These are phyloP conservation scores for Lasioglossum morio DNA, from an alignment of 2,888 invertebrate species.

Conservation along the genomic window DNA sequence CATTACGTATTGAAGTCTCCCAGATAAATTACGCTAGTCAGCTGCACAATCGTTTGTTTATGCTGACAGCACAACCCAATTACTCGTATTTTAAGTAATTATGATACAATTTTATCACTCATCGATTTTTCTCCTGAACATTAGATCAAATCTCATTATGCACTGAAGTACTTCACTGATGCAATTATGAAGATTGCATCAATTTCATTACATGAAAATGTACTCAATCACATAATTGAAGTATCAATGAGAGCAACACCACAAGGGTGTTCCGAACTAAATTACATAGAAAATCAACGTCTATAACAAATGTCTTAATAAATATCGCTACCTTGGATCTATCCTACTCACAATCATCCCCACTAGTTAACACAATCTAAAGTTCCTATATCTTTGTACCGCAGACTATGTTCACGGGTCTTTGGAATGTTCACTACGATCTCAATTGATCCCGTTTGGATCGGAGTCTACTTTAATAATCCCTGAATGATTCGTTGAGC, in stretches of 20 bases:
- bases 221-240: not conserved
- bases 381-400: conserved; percentile 4
- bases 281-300: not conserved
- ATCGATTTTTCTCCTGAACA: not conserved
- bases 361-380: not conserved
- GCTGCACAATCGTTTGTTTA: too few relatives aligned
- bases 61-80: too few relatives aligned
- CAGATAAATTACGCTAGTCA: too few relatives aligned
- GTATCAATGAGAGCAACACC: not conserved
- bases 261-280: too few relatives aligned
- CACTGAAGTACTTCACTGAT: not conserved
- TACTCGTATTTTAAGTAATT: too few relatives aligned
- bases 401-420: conserved; percentile 18
- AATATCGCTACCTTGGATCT: conserved; percentile 24
- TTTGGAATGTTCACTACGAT: not conserved
- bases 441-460: not conserved
- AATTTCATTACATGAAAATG: not conserved
- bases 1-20: not conserved
- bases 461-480: conserved; percentile 1
- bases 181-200: not conserved
- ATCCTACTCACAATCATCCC: not conserved
- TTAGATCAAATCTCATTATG: not conserved
- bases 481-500: conserved; percentile 57
- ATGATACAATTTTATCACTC: too few relatives aligned
- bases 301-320: conserved; percentile 2